Percentiles rank a stretch among this genome's conserved stretches.
These are phyloP conservation scores for Halisarca cf. caerulea DNA, from an alignment of 37 sponge, comb jelly and placozoan genomes.

Conservation along the genomic window DNA sequence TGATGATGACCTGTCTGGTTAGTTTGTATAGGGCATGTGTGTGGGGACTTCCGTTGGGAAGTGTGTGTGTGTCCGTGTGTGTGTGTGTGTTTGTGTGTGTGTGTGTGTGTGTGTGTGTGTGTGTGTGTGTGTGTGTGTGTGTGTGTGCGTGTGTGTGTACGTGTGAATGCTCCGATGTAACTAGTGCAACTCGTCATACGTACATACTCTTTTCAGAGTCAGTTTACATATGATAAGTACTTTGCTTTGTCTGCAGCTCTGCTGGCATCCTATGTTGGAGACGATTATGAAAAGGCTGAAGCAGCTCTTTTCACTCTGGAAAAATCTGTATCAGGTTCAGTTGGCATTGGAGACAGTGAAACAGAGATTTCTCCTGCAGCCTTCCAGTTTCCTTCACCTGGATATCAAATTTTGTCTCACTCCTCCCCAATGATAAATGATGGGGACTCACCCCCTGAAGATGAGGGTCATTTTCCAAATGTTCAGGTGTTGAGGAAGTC, in stretches of 20 bases:
- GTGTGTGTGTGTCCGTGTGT: too few relatives aligned
- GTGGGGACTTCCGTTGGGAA: too few relatives aligned
- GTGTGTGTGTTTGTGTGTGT: too few relatives aligned
- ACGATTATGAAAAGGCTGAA: conserved; percentile 56
- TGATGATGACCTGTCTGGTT: conserved; percentile 48
- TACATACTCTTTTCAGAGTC: too few relatives aligned
- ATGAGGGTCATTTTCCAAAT: background rate
- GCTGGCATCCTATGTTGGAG: conserved; percentile 38
- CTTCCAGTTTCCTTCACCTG: conserved; percentile 35
- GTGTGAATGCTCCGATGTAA: too few relatives aligned
- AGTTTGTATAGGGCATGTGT: too few relatives aligned
- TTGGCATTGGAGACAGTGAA: background rate
- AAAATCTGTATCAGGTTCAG: conserved; percentile 3
- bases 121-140: too few relatives aligned
- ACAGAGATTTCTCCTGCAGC: conserved; percentile 45
- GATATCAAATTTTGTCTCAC: conserved; percentile 42
- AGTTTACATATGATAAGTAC: too few relatives aligned
- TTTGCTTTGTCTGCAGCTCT: conserved; percentile 23
- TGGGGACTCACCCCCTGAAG: background rate
- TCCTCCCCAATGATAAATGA: conserved; percentile 49
- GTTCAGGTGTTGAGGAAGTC: background rate
- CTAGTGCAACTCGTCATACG: too few relatives aligned
- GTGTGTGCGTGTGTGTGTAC: too few relatives aligned
- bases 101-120: background rate
- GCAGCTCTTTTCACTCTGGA: conserved; percentile 56